These are phyloP conservation scores for Aspidiotus rigidus DNA, from an alignment of 2,888 invertebrate genomes.

Conservation along the genomic window DNA sequence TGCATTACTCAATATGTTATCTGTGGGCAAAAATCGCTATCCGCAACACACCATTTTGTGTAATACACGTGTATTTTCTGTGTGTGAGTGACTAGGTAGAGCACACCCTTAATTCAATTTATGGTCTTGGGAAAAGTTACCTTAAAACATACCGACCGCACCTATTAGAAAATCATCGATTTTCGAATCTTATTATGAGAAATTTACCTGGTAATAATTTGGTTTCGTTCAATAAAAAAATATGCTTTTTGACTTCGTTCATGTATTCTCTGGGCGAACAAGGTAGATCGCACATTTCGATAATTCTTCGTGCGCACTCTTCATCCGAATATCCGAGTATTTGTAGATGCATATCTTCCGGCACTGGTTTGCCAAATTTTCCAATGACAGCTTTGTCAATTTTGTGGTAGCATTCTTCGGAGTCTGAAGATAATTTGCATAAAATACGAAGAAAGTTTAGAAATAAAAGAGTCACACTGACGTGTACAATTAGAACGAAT, in stretches of 20 bases:
- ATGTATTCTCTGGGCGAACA: conserved; percentile 59
- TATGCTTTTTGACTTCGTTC: conserved; percentile 52
- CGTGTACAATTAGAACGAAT: no score
- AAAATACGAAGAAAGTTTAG: neutral
- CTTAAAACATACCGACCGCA: no score
- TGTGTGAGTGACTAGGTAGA: no score
- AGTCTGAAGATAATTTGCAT: conserved; percentile 50
- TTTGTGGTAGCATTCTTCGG: conserved; percentile 68
- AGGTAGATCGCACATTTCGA: conserved; percentile 59
- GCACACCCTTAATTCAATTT: no score
- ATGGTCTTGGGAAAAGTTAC: no score
- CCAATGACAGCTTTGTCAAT: conserved; percentile 60
- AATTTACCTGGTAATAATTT: conserved; percentile 61
- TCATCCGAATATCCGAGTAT: conserved; percentile 67
- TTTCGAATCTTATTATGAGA: neutral
- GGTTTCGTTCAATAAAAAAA: conserved; percentile 53
- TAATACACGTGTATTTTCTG: no score
- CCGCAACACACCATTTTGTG: no score
- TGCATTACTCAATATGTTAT: no score
- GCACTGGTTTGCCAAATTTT: conserved; percentile 65
- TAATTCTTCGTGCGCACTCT: conserved; percentile 58
- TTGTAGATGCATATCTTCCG: conserved; percentile 66
- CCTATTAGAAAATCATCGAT: no score
- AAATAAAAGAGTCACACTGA: no score
- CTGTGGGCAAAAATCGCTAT: no score